Evolutionary conservation across 2,113 vertebrate genomes (phyloP), one percentile per base, ranked within the genome.

Genomic region (Ictidomys tridecemlineatus): DNA sequence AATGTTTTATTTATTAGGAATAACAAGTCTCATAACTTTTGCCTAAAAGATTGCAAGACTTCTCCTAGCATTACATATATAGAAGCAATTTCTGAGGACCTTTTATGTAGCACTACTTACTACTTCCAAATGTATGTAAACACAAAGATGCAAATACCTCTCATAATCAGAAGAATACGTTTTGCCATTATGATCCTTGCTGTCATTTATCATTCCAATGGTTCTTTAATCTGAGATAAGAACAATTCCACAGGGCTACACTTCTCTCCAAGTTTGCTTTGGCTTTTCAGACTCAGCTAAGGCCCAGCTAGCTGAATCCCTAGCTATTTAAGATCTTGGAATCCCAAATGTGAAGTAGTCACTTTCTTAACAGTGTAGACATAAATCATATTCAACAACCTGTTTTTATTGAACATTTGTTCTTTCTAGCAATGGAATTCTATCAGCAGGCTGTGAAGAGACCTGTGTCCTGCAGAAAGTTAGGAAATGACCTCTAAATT

Each of bases 401-500:
- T 56, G 13, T 89, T 48, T 69, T 61, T 79, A 74, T 4, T 84
- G 76, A 89, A 79, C n/a, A 88, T n/a, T 28, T 90, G n/a, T 79
- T 88, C 45, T 87, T 90, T 84, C n/a, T 73, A 78, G 74, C 74
- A 82, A 0, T 56, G 45, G 42, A 77, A 65, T 39, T n/a, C 3
- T 58, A 89, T 67, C n/a, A 53, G 22, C 34, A 82, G 13, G 2
- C 65, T 51, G 5, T 69, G 39, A 83, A 90, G 18, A 63, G 18
- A 67, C 30, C 18, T 78, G 13, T 67, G 1, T 18, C 32, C 53
- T 26, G 20, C 37, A 8, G 39, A 14, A 1, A 88, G 58, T 93
- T 61, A 61, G 76, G 91, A 76, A 87, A 94, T 67, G 69, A 94
- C 30, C 24, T 73, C 79, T 84, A 45, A 90, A 76, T 84, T 84